Percentiles rank a stretch among this genome's conserved stretches.
Conservation (phyloP, 2,888 invertebrate genomes). For the Chymomyza fuscimana region DNA sequence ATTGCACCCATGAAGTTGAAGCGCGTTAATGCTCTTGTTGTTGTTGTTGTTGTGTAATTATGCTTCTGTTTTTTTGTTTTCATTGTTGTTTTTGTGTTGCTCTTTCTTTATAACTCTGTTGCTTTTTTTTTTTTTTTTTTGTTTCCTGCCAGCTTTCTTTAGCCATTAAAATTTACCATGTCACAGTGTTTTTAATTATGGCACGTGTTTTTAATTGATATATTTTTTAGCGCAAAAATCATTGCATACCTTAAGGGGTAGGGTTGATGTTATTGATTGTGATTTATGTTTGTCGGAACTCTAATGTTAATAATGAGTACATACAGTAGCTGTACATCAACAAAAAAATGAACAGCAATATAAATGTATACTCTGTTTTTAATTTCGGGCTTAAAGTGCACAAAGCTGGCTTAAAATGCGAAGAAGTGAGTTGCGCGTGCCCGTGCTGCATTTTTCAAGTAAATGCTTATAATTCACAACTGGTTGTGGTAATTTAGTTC, state of each 20-base stretch:
- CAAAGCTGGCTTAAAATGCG: no score
- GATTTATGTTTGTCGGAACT: no score
- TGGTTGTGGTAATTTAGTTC: no score
- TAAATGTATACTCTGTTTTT: no score
- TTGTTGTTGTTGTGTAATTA: conserved; percentile 53
- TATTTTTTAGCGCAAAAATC: conserved; percentile 18
- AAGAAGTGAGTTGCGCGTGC: no score
- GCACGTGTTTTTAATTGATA: conserved; percentile 33
- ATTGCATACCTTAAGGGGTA: conserved; percentile 46
- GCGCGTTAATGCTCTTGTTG: conserved; percentile 40
- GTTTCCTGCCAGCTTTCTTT: background rate
- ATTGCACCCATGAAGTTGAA: conserved; percentile 57
- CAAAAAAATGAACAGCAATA: no score
- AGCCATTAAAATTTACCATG: conserved; percentile 25
- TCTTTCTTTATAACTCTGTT: conserved; percentile 24
- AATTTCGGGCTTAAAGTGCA: no score
- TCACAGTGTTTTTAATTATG: conserved; percentile 38
- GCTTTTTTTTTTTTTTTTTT: conserved; percentile 26
- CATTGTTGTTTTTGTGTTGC: conserved; percentile 14
- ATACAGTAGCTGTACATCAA: no score
- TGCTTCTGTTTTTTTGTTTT: conserved; percentile 35
- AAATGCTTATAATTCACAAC: no score
- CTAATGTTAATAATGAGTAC: no score
- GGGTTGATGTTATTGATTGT: no score
- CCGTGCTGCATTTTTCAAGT: no score